Base-by-base conservation (phyloP, 2,888 invertebrate genomes). In the Eulithis prunata region DNA sequence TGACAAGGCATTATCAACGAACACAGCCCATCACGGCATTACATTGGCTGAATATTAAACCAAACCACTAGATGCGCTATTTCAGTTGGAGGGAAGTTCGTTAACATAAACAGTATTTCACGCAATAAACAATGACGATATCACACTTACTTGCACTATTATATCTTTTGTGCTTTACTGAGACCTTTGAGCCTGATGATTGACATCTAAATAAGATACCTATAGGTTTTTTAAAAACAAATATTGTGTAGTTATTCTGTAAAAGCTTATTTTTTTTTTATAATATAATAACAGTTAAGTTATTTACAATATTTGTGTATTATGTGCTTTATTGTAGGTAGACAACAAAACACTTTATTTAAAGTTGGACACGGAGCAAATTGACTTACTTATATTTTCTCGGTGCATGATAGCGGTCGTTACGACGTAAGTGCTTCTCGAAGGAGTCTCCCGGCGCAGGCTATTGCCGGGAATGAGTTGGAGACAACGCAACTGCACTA, bases 401-500 rank as follows among this genome's bases (percentile, higher is more conserved):
- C 72, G 70, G 75, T 76, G 75, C 75, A 76, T 74, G 78, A 77
- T 78, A 77, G 77, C 74, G 71, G 77, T 79, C 78, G 79, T 80
- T 80, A 80, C 71, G 72, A 69, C 66, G 74, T 77, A 80, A 82
- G 77, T 78, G 77, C 75, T 75, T 78, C 77, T 75, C 60, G 65
- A 75, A 83, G 68, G 77, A 84, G 78, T 76, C 83, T 78, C 80
- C 72, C 53, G 79, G 76, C 80, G 79, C 78, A 68, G 74, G 78
- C 79, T 78, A 81, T 82, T 81, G 78, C 75, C 75, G 76, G 77
- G 79, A 82, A 83, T 84, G 78, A 81, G 78, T 76, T 78, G 74
- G 76, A 79, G 78, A 79, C 80, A 78, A 71, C 78, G 80, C 75
- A 78, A 81, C 77, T 76, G 76, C 75, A 71, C 83, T 78, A 71